phyloP scores from a whole-genome alignment of 2,888 invertebrate genomes.

The Diogma glabrata region DNA sequence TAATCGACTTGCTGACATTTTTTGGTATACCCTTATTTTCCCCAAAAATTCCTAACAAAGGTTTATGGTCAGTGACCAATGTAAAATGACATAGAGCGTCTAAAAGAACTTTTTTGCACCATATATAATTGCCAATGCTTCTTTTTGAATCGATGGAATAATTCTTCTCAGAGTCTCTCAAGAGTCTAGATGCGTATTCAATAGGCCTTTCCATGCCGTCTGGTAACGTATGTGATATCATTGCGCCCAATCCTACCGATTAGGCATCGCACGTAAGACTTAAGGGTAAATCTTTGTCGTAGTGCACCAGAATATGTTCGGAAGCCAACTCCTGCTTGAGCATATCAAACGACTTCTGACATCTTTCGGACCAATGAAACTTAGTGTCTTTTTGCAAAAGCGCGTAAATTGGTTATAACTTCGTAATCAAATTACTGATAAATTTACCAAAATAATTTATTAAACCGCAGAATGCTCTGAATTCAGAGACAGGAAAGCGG shows the following conservation, averaged over 20 bases:
- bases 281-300: neutral
- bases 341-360: constrained; percentile 8
- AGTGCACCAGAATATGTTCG: neutral
- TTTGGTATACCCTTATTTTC: constrained; percentile 12
- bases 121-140: constrained; percentile 18
- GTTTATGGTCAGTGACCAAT: constrained; percentile 16
- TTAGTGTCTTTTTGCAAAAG: constrained; percentile 10
- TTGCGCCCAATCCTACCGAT: neutral
- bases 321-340: neutral
- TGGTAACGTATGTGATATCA: neutral
- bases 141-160: constrained; percentile 20
- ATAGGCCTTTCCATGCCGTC: constrained; percentile 10
- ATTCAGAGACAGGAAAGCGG: too few relatives aligned
- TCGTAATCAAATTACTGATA: constrained; percentile 18
- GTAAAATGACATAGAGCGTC: constrained; percentile 14
- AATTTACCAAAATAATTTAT: too few relatives aligned
- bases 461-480: too few relatives aligned
- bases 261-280: neutral
- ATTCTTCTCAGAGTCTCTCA: constrained; percentile 15
- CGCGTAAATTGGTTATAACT: neutral
- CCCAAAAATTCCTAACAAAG: constrained; percentile 16
- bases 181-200: constrained; percentile 16
- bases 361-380: neutral
- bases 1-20: neutral
- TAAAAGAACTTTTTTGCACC: constrained; percentile 18